Conservation (phyloP, 2,888 invertebrate genomes). For the Macrosoma leucophasiata region DNA sequence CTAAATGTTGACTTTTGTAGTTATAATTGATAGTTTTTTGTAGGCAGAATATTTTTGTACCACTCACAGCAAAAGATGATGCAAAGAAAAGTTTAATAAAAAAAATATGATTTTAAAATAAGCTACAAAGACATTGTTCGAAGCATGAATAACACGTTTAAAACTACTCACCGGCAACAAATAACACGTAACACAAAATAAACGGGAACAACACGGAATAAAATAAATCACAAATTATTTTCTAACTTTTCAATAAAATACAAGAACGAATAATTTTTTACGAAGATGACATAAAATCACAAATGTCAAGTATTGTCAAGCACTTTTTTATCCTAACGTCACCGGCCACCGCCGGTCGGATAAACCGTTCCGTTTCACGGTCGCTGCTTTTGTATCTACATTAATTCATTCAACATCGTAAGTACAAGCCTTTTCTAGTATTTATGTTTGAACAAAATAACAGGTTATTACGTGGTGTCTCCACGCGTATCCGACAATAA, state of each 20-base stretch:
- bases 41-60: too few relatives aligned
- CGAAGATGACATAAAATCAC: conserved; percentile 48
- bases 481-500: conserved; percentile 47
- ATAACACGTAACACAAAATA: conserved; percentile 25
- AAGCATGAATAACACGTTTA: conserved; percentile 6
- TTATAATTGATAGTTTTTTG: too few relatives aligned
- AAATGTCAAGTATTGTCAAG: conserved; percentile 59
- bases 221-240: conserved; percentile 29
- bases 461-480: conserved; percentile 18
- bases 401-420: conserved; percentile 28
- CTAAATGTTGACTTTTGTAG: too few relatives aligned
- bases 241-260: too few relatives aligned
- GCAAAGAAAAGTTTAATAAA: conserved; percentile 21
- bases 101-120: conserved; percentile 8
- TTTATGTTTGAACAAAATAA: conserved; percentile 25
- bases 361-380: conserved; percentile 62
- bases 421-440: conserved; percentile 16
- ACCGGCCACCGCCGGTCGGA: conserved; percentile 41
- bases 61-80: too few relatives aligned
- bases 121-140: background rate
- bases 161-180: conserved; percentile 33
- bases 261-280: conserved; percentile 39
- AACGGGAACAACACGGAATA: conserved; percentile 26
- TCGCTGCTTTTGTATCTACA: conserved; percentile 33
- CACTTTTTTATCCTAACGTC: conserved; percentile 45